Evolutionary conservation across 2,797 vertebrate genomes (phyloP), one percentile per base, ranked within the genome.

Genomic region (Malacoraja senta): DNA sequence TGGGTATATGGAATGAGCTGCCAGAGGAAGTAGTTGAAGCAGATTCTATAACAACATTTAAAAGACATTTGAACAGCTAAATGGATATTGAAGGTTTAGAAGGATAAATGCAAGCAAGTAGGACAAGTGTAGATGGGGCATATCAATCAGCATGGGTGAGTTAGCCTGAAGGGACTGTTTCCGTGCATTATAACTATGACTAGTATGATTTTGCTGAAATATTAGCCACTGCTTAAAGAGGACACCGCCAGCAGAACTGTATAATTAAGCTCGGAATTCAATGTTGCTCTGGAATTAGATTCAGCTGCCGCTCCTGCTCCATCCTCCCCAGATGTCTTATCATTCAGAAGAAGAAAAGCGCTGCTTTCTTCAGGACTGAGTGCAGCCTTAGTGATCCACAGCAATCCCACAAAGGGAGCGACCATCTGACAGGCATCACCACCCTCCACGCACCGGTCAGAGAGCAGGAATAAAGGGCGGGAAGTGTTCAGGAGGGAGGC

Each of bases 341-440:
- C 88, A 84, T 91, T 71, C 63, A 91, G 88, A 19, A 71, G 90
- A 53, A 53, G 35, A 92, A 76, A 74, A 92, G 53, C 90, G 17
- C 72, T 92, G 68, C 90, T 74, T 72, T 92, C 90, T 92, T 92
- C 72, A 44, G 90, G 68, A 44, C 35, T 7, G 71, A 76, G 90
- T 74, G 21, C n/a, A 29, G 71, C 71, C 72, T 76, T 19, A 92
- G 90, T 92, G 58, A 92, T 92, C 72, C 90, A 74, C 29, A 92
- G 53, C 90, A 76, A 92, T 76, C 8, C 53, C 26, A 92, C 35
- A 74, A 58, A 76, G 38, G n/a, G 71, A 26, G 10, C 79, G 13
- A 19, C 71, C 72, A 76, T 76, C 72, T 53, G 38, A 58, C 38
- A 53, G 90, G n/a, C 84, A 76, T 8, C 38, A 7, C 61, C 19